Conservation (phyloP, 2,888 invertebrate genomes). For the Drosophila hawaiiensis region DNA sequence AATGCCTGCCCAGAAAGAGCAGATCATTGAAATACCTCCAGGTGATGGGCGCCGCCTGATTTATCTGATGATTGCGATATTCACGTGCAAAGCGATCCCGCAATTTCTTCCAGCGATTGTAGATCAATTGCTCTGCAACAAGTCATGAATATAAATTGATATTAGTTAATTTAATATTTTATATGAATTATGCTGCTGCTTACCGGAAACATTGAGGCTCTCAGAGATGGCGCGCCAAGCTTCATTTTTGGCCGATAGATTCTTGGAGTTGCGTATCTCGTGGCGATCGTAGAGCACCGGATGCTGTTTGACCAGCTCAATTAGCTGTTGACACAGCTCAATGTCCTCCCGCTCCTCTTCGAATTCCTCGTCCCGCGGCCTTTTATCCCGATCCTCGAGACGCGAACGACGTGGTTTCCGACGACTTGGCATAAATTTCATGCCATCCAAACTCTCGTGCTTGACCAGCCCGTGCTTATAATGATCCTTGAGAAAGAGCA, state of each 20-base stretch:
- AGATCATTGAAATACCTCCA: slow-evolving; percentile 80
- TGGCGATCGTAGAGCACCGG: slow-evolving; percentile 80
- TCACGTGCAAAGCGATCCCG: slow-evolving; percentile 81
- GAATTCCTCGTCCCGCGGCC: slow-evolving; percentile 32
- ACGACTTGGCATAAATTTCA: slow-evolving; percentile 72
- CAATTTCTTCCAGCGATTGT: slow-evolving; percentile 81
- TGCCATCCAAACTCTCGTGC: slow-evolving; percentile 66
- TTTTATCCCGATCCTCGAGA: slow-evolving; percentile 30
- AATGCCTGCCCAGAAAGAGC: slow-evolving; percentile 75
- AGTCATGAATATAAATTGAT: not conserved
- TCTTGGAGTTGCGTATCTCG: slow-evolving; percentile 81
- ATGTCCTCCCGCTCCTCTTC: slow-evolving; percentile 61
- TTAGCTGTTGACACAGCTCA: slow-evolving; percentile 72
- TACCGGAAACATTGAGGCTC: slow-evolving; percentile 73
- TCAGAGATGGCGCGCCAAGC: slow-evolving; percentile 80
- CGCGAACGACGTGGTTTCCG: slow-evolving; percentile 46
- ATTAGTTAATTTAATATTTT: not conserved
- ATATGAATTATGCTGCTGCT: too few relatives aligned
- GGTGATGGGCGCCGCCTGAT: slow-evolving; percentile 63
- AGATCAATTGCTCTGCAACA: slow-evolving; percentile 75
- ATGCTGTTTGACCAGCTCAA: slow-evolving; percentile 76
- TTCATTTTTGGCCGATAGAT: slow-evolving; percentile 78
- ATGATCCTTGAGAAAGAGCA: slow-evolving; percentile 79
- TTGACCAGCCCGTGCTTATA: slow-evolving; percentile 80
- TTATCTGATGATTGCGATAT: slow-evolving; percentile 74